Base-by-base conservation (phyloP, 2,888 invertebrate genomes). In the Andrena trimmerana region DNA sequence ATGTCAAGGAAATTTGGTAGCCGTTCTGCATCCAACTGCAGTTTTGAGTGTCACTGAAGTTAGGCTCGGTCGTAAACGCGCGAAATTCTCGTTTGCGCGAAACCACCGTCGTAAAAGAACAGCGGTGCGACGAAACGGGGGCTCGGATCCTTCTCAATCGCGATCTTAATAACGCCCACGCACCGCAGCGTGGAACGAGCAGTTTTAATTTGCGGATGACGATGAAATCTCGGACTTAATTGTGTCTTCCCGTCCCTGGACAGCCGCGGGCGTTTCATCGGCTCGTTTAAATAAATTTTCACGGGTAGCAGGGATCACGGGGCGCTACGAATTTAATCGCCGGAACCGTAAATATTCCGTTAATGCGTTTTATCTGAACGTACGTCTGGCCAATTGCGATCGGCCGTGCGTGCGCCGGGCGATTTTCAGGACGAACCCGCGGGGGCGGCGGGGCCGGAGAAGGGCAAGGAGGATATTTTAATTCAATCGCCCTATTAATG, bases 401-500 rank as follows among this genome's bases (percentile, higher is more conserved):
- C 13, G n/a, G n/a, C 24, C 29, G 70, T 81, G 81, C 82, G 81
- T 82, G 82, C 67, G 67, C 29, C 48, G 70, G 81, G 13, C 81
- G 76, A 81, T 82, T 82, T 81, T 62, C 66, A 71, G 78, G 50
- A 73, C 57, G 42, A 50, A 27, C 7, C 24, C 29, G 20, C 27
- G 73, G 54, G 36, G 63, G 5, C 36, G 65, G 57, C 42, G 42
- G 29, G 20, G 24, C 31, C 60, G 24, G 57, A 24, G 70, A 63
- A 54, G 62, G 20, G 52, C 42, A 70, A 57, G 48, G 54, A 36
- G 82, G 94, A 94, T 94, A 93, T 94, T 93, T 94, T 94, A 93
- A 94, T 94, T 93, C 88, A 91, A 93, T 93, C 92, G 90, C 80
- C 84, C 86, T 89, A 89, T 92, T 92, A 92, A 93, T 91, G 93